Conservation (phyloP, 2,888 invertebrate species). For the Heteropelma amictum region DNA sequence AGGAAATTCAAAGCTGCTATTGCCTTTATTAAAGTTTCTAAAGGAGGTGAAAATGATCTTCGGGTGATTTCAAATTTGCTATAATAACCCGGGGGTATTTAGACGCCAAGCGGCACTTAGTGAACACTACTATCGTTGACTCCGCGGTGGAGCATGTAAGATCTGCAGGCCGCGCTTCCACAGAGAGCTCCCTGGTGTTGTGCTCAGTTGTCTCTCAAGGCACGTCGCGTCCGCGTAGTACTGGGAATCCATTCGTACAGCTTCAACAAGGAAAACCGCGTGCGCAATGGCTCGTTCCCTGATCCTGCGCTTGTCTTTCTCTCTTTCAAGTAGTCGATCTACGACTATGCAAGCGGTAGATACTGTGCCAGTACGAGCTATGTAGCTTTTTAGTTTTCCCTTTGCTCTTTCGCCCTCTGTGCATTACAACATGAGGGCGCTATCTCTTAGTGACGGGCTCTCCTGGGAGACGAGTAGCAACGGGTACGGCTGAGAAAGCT, state of each 20-base stretch:
- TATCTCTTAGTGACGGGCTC: constrained; percentile 58
- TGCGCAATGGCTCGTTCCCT: constrained; percentile 67
- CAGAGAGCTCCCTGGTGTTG: constrained; percentile 61
- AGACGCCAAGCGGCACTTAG: constrained; percentile 29
- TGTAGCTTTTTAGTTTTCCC: constrained; percentile 30
- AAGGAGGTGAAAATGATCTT: constrained; percentile 1
- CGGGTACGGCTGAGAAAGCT: constrained; percentile 21
- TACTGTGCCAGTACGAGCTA: constrained; percentile 23
- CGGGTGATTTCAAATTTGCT: constrained; percentile 41
- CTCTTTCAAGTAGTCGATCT: constrained; percentile 40
- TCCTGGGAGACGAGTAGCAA: constrained; percentile 64
- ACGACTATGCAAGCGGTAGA: constrained; percentile 29
- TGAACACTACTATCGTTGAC: constrained; percentile 33
- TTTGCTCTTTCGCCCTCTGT: constrained; percentile 62
- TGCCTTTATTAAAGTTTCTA: constrained; percentile 5
- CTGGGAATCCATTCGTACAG: constrained; percentile 72
- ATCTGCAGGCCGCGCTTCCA: constrained; percentile 45
- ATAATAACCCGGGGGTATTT: constrained; percentile 46
- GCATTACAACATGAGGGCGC: constrained; percentile 40
- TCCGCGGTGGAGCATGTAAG: constrained; percentile 27
- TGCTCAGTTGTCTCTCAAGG: constrained; percentile 75
- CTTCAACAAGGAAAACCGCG: constrained; percentile 60
- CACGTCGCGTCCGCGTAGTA: constrained; percentile 72
- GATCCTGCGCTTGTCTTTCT: constrained; percentile 65
- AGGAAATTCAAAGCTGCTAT: background rate